Base-by-base conservation (phyloP, 2,888 invertebrate genomes). In the Dryocosmus kuriphilus region DNA sequence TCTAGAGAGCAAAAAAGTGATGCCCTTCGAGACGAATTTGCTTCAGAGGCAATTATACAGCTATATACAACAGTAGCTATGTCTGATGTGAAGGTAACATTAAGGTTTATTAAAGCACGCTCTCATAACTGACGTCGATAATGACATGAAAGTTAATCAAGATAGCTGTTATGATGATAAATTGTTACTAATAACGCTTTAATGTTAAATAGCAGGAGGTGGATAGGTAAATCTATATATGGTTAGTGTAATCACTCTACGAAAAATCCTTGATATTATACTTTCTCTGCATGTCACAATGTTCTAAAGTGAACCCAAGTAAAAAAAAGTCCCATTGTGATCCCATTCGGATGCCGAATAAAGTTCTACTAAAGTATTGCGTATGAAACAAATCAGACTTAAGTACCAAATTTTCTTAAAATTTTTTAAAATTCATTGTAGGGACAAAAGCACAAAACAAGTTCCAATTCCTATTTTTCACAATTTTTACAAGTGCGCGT, bases 1-100 rank as follows among this genome's bases (percentile, higher is more conserved):
- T 78, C 67, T 67, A 41, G 27, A 60, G 27, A 16, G 60, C 16
- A 60, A 60, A 60, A 60, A 27, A 60, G 16, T 60, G 27, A 27
- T 16, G 60, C 24, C 60, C 27, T 60, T 60, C 24, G 27, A 60
- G 24, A 16, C 5, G 60, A 6, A 60, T 60, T 60, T 24, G 27
- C 2, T 16, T 16, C 27, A 27, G 60, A 9, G 27, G 0, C 11
- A 14, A 60, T 24, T 27, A 16, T 60, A 22, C 9, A 60, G 2
- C 27, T 60, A 60, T n/a, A n/a, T n/a, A n/a, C 27, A 60, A 60
- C 27, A 60, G 60, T 24, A 60, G 60, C 60, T 14, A 14, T 60
- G 27, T 16, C 27, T 60, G 60, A 60, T 16, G 27, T 2, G 16
- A 16, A 27, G 27, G 27, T 27, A 27, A 60, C 16, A 60, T 60